Conservation (phyloP, 2,888 invertebrate species). For the Serripes groenlandicus region DNA sequence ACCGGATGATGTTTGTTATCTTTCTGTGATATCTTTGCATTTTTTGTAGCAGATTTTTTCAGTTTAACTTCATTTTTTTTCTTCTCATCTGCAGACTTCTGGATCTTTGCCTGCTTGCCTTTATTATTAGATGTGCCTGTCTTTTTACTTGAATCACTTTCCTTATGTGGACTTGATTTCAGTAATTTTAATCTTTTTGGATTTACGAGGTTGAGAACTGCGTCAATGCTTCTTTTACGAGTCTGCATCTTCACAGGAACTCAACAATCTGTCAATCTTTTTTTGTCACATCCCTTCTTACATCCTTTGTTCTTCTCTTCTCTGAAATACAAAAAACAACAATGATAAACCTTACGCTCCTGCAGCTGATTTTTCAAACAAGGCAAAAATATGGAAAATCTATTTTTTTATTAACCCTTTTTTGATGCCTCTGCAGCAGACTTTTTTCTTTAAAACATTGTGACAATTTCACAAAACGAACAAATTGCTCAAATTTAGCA, state of each 20-base stretch:
- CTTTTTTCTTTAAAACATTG: too few species aligned
- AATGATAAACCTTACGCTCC: too few species aligned
- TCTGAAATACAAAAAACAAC: too few species aligned
- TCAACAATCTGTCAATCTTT: too few species aligned
- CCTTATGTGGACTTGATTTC: background rate
- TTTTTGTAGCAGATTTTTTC: background rate
- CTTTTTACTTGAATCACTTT: background rate
- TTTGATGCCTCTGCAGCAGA: too few species aligned
- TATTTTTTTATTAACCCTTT: too few species aligned
- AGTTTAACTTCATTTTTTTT: background rate
- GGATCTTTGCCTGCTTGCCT: background rate
- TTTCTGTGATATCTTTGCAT: background rate
- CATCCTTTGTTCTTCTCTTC: too few species aligned
- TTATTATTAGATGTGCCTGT: background rate
- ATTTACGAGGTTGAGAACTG: conserved; percentile 8
- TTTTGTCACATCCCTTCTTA: too few species aligned
- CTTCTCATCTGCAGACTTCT: background rate
- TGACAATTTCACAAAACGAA: too few species aligned
- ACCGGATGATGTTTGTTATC: background rate
- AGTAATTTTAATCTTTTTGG: conserved; percentile 2
- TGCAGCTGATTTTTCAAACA: too few species aligned
- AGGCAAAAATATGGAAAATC: too few species aligned
- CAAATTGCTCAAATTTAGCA: too few species aligned
- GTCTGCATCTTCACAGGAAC: conserved; percentile 24
- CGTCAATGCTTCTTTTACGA: conserved; percentile 17